These are phyloP conservation scores for Micrastur ruficollis DNA, from an alignment of 2,797 vertebrate genomes.

Conservation along the genomic window DNA sequence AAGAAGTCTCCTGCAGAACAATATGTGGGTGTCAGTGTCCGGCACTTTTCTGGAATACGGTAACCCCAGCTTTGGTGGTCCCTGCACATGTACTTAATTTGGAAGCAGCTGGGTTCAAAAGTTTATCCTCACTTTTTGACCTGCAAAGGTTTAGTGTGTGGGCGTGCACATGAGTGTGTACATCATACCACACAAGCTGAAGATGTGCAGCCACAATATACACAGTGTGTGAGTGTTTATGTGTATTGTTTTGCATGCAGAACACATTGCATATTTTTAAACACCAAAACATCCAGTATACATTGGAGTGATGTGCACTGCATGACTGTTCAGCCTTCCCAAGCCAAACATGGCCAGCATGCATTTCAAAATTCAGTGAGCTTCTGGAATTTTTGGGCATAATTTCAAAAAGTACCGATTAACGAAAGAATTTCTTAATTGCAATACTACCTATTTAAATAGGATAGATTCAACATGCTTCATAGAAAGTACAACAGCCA, in stretches of 20 bases:
- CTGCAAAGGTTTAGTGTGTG: constrained; percentile 42
- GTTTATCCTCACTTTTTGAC: constrained; percentile 70
- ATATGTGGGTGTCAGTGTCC: constrained; percentile 27
- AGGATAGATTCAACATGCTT: neutral
- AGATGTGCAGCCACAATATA: neutral
- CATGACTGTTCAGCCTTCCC: neutral
- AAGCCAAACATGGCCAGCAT: neutral
- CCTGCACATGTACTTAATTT: constrained; percentile 57
- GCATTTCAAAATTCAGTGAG: neutral
- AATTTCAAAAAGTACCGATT: neutral
- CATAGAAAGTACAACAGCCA: neutral
- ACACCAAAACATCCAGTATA: neutral
- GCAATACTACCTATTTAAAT: neutral
- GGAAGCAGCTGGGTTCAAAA: constrained; percentile 61
- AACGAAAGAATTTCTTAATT: neutral
- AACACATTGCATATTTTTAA: neutral
- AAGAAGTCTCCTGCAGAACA: constrained; percentile 4
- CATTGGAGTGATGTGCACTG: neutral
- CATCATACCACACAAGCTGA: constrained; percentile 27
- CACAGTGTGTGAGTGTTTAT: neutral
- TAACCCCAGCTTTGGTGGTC: constrained; percentile 59
- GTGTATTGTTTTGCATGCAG: neutral
- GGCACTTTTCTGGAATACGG: constrained; percentile 8
- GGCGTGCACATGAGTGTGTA: neutral
- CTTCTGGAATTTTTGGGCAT: neutral